Evolutionary conservation across 2,113 vertebrate genomes (phyloP), one percentile per base, ranked within the genome.

Genomic region (Cryptoleucopteryx plumbea): DNA sequence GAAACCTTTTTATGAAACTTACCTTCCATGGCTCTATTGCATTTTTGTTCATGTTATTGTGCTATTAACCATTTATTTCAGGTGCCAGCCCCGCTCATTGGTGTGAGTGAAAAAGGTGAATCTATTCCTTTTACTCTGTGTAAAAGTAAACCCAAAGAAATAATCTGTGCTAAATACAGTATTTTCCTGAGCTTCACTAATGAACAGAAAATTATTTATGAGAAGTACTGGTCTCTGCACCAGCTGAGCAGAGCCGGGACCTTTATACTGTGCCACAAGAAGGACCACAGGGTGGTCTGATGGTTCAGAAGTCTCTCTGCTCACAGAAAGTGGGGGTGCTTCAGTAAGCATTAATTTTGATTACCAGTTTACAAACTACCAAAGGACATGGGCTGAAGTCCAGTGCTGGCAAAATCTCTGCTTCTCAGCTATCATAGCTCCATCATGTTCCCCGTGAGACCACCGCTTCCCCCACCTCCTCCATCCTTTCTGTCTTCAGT

Each of bases 361-460:
- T 82, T 19, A 25, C 4, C 27, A n/a, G 13, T 56, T 85, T 50
- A 56, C 66, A 63, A 18, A 56, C 4, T 1, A 19, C 21, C 15
- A 9, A 17, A 90, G 55, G 47, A 43, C 29, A 32, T 0, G 29
- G 23, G 58, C 65, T 92, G 86, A 59, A 59, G 52, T 19, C n/a
- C 40, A 55, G n/a, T 10, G 62, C 55, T 77, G 72, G 53, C 55
- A 81, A 65, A 81, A 86, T 27, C 68, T 78, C 45, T 52, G 55
- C 42, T 29, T 43, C 50, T 66, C 72, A 70, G 23, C 48, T 26
- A 2, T 29, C 66, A 26, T 5, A 67, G 43, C 40, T 53, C 40
- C 2, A 1, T 31, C 36, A 2, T 1, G 0, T 4, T 73, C 40
- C 68, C 42, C 0, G 0, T 0, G 20, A 58, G 50, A 21, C 27